Conservation (phyloP, 2,888 invertebrate species). For the Heteromurus nitidus region DNA sequence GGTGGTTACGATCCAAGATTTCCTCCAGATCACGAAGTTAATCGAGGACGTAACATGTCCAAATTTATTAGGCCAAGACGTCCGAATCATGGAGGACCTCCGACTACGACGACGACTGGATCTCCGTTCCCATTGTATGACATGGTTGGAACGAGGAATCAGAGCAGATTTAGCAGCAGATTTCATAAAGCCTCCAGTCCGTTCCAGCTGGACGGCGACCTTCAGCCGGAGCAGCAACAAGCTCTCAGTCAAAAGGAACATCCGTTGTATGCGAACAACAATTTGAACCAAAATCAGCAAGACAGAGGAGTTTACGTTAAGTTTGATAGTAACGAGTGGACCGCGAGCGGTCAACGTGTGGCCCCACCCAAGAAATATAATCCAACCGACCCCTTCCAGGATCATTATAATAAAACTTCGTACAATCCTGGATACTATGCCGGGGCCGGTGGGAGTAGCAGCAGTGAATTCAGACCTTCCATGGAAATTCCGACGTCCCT, state of each 20-base stretch:
- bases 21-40: slow-evolving; percentile 72
- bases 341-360: background rate
- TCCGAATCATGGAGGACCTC: background rate
- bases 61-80: slow-evolving; percentile 58
- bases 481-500: slow-evolving; percentile 30
- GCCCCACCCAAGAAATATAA: slow-evolving; percentile 14
- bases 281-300: slow-evolving; percentile 7
- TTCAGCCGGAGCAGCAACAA: background rate
- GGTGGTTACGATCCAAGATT: slow-evolving; percentile 69
- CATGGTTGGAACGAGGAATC: slow-evolving; percentile 51
- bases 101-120: background rate
- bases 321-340: slow-evolving; percentile 67
- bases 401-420: slow-evolving; percentile 67
- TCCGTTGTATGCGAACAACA: slow-evolving; percentile 31
- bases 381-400: slow-evolving; percentile 24
- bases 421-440: slow-evolving; percentile 31
- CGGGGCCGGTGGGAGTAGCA: too few relatives aligned
- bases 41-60: slow-evolving; percentile 60
- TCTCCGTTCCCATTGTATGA: slow-evolving; percentile 54
- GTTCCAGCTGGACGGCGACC: slow-evolving; percentile 39
- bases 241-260: slow-evolving; percentile 15
- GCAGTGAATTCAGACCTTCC: slow-evolving; percentile 48
- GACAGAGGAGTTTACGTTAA: slow-evolving; percentile 49
- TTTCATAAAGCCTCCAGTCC: slow-evolving; percentile 44
- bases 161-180: slow-evolving; percentile 54